Percentiles rank a stretch among this genome's conserved stretches.
Conservation (phyloP, 2,888 invertebrate species). For the Eledone cirrhosa region DNA sequence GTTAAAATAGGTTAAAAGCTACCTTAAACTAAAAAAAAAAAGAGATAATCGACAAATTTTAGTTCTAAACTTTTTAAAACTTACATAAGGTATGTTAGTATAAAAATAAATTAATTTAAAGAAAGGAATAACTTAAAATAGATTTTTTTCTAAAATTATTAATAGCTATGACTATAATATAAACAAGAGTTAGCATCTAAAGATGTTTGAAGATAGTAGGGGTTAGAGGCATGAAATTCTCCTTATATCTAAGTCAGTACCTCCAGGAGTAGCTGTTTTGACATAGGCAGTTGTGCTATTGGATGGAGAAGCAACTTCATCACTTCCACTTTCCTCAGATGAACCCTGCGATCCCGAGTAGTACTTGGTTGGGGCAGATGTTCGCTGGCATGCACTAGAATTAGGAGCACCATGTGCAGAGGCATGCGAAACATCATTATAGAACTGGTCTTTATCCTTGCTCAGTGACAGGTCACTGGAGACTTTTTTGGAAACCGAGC, state of each 20-base stretch:
- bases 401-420: slow-evolving; percentile 30
- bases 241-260: slow-evolving; percentile 22
- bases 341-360: slow-evolving; percentile 49
- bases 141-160: no score
- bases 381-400: slow-evolving; percentile 33
- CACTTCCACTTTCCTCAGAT: slow-evolving; percentile 58
- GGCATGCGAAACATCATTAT: slow-evolving; percentile 28
- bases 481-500: slow-evolving; percentile 11
- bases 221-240: no score
- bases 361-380: slow-evolving; percentile 36
- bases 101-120: no score
- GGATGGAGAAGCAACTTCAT: slow-evolving; percentile 49
- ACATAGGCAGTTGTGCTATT: slow-evolving; percentile 39
- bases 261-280: slow-evolving; percentile 20
- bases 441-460: slow-evolving; percentile 34
- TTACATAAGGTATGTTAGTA: no score
- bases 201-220: no score
- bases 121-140: no score
- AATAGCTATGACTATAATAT: no score
- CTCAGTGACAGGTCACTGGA: slow-evolving; percentile 36
- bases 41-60: no score
- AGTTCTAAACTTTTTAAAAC: no score
- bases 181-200: no score
- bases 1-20: no score
- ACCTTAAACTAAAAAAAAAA: no score